Evolutionary conservation across 2,113 vertebrate genomes (phyloP).

Genomic region (Prionailurus viverrinus): DNA sequence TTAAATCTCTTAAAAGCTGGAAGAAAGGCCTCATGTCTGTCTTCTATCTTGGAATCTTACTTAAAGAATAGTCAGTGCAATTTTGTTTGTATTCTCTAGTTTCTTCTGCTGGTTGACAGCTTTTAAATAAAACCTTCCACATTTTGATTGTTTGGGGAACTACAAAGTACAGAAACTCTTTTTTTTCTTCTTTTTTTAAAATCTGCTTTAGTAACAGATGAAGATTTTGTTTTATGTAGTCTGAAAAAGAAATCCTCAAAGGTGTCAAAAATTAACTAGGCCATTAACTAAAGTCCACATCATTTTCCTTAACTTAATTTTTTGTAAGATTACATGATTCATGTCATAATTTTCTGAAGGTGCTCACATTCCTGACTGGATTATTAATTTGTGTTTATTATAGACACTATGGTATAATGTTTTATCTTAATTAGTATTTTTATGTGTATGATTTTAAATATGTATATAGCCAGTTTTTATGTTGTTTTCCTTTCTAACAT

Average conservation of each 20-base stretch:
- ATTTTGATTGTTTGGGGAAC: conserved; percentile 45
- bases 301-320: conserved; percentile 79
- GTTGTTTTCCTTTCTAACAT: conserved; percentile 73
- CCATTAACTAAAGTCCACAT: conserved; percentile 79
- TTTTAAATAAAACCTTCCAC: conserved; percentile 66
- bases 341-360: conserved; percentile 82
- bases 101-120: conserved; percentile 47
- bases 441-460: conserved; percentile 85
- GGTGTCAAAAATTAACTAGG: conserved; percentile 83
- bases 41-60: conserved; percentile 57
- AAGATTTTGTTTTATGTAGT: conserved; percentile 34
- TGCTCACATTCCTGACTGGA: conserved; percentile 80
- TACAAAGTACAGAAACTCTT: background rate
- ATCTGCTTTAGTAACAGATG: conserved; percentile 7
- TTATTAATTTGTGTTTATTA: conserved; percentile 89
- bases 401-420: conserved; percentile 80
- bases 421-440: conserved; percentile 90
- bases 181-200: background rate
- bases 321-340: conserved; percentile 79
- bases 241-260: conserved; percentile 49
- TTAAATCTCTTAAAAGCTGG: conserved; percentile 38
- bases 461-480: conserved; percentile 81
- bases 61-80: conserved; percentile 44
- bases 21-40: conserved; percentile 31
- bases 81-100: conserved; percentile 59